These are phyloP conservation scores for Gnatocerus cornutus DNA, from an alignment of 2,888 invertebrate genomes.

Conservation along the genomic window DNA sequence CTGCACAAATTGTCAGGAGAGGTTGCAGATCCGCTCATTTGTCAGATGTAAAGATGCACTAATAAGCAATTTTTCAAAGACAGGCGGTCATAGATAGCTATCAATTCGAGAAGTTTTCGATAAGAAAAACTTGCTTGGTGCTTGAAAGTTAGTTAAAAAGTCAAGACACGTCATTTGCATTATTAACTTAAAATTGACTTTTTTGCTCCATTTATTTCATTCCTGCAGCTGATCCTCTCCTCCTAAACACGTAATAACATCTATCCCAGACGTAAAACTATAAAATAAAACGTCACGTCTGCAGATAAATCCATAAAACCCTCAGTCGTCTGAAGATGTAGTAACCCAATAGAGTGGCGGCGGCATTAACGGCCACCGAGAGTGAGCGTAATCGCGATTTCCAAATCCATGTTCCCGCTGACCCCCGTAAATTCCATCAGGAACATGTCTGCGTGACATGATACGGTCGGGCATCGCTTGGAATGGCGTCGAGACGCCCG, in stretches of 20 bases:
- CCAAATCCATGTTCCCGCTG: slow-evolving; percentile 6
- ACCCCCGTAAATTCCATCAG: slow-evolving; percentile 25
- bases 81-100: too few species aligned
- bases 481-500: slow-evolving; percentile 22
- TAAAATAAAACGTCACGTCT: slow-evolving; percentile 36
- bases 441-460: slow-evolving; percentile 22
- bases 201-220: neutral
- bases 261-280: slow-evolving; percentile 28
- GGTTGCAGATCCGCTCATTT: neutral
- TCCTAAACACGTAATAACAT: slow-evolving; percentile 32
- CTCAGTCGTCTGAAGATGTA: slow-evolving; percentile 17
- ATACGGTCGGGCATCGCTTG: slow-evolving; percentile 8
- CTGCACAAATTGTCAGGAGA: neutral
- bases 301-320: slow-evolving; percentile 35
- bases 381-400: slow-evolving; percentile 23
- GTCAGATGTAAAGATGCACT: too few species aligned
- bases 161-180: slow-evolving; percentile 7
- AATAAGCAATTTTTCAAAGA: too few species aligned
- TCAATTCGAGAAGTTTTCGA: too few species aligned
- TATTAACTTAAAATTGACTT: neutral
- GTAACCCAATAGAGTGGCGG: slow-evolving; percentile 19
- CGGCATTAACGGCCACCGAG: slow-evolving; percentile 13
- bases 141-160: too few species aligned
- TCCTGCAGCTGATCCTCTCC: slow-evolving; percentile 1
- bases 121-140: too few species aligned